These are phyloP conservation scores for Cervus canadensis DNA, from an alignment of 2,113 vertebrate species.

Conservation along the genomic window DNA sequence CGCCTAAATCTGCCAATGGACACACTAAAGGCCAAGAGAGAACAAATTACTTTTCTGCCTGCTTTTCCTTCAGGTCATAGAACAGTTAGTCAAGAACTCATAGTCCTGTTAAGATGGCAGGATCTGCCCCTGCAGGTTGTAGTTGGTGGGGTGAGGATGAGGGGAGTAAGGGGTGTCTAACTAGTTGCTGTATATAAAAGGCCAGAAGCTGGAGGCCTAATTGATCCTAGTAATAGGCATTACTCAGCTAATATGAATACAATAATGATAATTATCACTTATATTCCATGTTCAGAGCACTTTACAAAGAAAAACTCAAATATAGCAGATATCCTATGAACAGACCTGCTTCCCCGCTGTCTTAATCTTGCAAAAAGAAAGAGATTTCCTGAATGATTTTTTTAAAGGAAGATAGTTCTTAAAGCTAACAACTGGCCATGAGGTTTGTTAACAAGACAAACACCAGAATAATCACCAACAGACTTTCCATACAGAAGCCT, in stretches of 20 bases:
- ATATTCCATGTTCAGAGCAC: neutral
- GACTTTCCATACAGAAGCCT: neutral
- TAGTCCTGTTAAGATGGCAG: neutral
- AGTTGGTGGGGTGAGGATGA: neutral
- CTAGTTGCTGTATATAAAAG: neutral
- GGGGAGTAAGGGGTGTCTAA: neutral
- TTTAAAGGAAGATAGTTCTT: neutral
- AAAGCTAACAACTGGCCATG: neutral
- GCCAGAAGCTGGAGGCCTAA: neutral
- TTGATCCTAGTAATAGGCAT: neutral
- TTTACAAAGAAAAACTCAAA: constrained; percentile 3
- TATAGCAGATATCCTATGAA: neutral
- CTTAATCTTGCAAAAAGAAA: neutral
- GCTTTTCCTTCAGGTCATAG: neutral
- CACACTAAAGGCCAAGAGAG: neutral
- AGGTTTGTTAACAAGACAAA: neutral
- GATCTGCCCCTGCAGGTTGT: neutral
- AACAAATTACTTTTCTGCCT: neutral
- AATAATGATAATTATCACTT: neutral
- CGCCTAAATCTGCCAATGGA: neutral
- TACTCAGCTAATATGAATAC: neutral
- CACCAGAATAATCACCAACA: neutral
- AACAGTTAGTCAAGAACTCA: neutral
- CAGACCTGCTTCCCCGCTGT: neutral
- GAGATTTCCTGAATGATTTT: neutral